Evolutionary conservation across 2,113 vertebrate species (phyloP).

Genomic region (Dendropsophus ebraccatus): DNA sequence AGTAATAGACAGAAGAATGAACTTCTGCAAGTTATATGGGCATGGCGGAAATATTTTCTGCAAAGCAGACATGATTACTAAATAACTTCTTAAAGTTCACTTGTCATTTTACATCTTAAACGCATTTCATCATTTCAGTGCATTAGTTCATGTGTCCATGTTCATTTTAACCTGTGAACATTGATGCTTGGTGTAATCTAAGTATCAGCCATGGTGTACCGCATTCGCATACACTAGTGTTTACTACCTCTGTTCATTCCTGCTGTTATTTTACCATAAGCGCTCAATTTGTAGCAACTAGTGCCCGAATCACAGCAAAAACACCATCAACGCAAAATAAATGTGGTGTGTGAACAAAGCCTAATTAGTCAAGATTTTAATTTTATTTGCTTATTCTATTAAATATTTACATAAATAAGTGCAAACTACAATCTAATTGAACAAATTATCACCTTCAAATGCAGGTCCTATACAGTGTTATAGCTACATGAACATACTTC

Average conservation of each 20-base stretch:
- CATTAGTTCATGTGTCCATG: background rate
- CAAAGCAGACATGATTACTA: constrained; percentile 35
- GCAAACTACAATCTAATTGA: background rate
- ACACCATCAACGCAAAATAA: too few relatives aligned
- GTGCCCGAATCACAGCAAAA: too few relatives aligned
- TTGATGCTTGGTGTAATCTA: background rate
- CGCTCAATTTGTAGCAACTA: too few relatives aligned
- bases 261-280: too few relatives aligned
- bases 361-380: too few relatives aligned
- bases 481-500: background rate
- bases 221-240: background rate
- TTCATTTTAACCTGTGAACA: constrained; percentile 11
- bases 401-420: too few relatives aligned
- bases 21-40: constrained; percentile 20
- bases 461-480: background rate
- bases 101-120: constrained; percentile 26
- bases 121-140: constrained; percentile 14
- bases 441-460: background rate
- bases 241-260: too few relatives aligned
- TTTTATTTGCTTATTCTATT: too few relatives aligned
- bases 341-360: too few relatives aligned
- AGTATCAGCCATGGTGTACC: background rate
- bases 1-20: constrained; percentile 39
- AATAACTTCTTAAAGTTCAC: constrained; percentile 42
- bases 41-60: background rate